Percentiles rank a stretch among this genome's conserved stretches.
Evolutionary conservation across 2,113 vertebrate species (phyloP).

Genomic region (Orientallactaga bullata): DNA sequence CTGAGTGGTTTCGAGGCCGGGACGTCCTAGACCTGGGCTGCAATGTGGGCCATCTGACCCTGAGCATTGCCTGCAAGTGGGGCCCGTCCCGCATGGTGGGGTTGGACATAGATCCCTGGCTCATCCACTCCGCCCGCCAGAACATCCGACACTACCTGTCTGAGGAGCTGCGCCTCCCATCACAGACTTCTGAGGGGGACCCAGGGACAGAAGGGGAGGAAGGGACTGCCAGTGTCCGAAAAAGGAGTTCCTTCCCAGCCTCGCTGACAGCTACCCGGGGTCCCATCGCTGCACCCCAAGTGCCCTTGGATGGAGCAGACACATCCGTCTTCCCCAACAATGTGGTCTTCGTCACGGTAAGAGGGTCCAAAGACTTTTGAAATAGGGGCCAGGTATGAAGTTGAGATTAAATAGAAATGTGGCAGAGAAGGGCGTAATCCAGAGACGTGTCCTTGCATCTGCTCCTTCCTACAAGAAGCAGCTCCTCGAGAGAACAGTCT

Average conservation of each 20-base stretch:
- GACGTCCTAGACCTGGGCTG: constrained; percentile 93
- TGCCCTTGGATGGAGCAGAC: constrained; percentile 81
- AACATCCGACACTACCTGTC: constrained; percentile 94
- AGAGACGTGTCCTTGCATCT: not conserved
- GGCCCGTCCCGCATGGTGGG: constrained; percentile 91
- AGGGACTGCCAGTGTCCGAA: constrained; percentile 13
- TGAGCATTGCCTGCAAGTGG: constrained; percentile 90
- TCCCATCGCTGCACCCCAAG: constrained; percentile 90
- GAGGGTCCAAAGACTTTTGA: constrained; percentile 58
- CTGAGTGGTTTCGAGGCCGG: constrained; percentile 93
- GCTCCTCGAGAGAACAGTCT: constrained; percentile 7
- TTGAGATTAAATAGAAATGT: not conserved
- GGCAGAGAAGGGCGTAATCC: not conserved
- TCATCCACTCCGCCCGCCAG: constrained; percentile 91
- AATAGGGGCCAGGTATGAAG: constrained; percentile 21
- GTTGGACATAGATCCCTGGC: constrained; percentile 90
- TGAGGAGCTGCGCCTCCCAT: constrained; percentile 83
- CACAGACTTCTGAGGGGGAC: constrained; percentile 83
- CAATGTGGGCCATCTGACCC: constrained; percentile 92
- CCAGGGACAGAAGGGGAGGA: constrained; percentile 54
- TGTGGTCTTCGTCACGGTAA: constrained; percentile 94
- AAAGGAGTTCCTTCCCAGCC: constrained; percentile 85
- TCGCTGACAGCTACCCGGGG: constrained; percentile 90
- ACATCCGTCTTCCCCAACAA: constrained; percentile 90
- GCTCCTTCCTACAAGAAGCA: constrained; percentile 16